These are phyloP conservation scores for Catocala sponsa DNA, from an alignment of 2,888 invertebrate genomes.

Conservation along the genomic window DNA sequence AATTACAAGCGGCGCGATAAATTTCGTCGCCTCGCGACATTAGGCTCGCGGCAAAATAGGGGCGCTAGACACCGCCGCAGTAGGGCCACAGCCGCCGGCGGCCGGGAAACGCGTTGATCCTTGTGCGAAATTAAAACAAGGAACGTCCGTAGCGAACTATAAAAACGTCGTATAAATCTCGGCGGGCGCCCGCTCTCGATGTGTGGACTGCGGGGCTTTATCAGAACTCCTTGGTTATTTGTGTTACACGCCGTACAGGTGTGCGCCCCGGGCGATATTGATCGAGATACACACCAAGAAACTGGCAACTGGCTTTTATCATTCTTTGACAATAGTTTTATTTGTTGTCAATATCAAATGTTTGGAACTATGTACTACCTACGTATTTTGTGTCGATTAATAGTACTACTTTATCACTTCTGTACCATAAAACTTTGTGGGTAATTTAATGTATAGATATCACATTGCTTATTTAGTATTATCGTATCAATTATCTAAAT, in stretches of 20 bases:
- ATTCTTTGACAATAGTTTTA: conserved; percentile 39
- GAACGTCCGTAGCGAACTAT: conserved; percentile 81
- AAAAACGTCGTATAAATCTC: conserved; percentile 82
- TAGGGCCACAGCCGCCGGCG: conserved; percentile 51
- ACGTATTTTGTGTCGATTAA: no score
- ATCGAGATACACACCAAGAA: conserved; percentile 58
- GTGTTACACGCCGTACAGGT: conserved; percentile 71
- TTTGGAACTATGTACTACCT: not conserved
- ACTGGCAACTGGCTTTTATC: conserved; percentile 44
- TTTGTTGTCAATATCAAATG: conserved; percentile 10
- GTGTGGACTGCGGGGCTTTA: conserved; percentile 76
- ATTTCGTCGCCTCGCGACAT: conserved; percentile 84
- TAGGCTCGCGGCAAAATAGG: conserved; percentile 78
- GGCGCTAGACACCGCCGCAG: conserved; percentile 56
- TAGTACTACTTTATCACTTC: no score
- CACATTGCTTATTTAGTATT: not conserved
- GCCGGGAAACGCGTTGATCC: conserved; percentile 69
- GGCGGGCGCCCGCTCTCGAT: conserved; percentile 66
- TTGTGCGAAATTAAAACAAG: conserved; percentile 83
- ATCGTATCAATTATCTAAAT: not conserved
- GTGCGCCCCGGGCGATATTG: conserved; percentile 64
- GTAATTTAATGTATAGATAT: not conserved
- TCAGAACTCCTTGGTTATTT: conserved; percentile 71
- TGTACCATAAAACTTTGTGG: no score
- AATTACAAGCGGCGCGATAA: conserved; percentile 86